Conservation (phyloP, 1,140 invertebrate genomes). For the Leptinotarsa lineolata region DNA sequence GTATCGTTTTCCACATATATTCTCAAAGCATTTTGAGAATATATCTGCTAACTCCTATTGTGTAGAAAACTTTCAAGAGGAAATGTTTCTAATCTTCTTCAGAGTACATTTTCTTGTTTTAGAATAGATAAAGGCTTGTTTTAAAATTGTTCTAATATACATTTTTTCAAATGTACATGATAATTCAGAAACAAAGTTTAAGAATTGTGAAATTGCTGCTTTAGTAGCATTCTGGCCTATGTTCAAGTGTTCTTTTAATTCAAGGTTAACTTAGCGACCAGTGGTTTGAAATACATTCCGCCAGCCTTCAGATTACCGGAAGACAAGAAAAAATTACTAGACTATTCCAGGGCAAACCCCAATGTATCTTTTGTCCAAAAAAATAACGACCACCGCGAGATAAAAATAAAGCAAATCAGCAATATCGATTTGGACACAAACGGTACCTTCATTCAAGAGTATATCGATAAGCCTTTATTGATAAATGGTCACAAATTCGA, state of each 20-base stretch:
- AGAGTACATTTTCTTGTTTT: no score
- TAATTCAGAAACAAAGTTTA: no score
- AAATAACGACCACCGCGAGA: slow-evolving; percentile 88
- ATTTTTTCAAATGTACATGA: no score
- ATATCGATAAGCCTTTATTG: slow-evolving; percentile 78
- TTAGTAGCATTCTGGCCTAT: no score
- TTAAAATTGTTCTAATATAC: no score
- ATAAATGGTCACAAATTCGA: slow-evolving; percentile 94
- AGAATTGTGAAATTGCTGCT: no score
- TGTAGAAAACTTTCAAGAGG: no score
- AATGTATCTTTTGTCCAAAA: slow-evolving; percentile 87
- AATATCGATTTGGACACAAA: slow-evolving; percentile 74
- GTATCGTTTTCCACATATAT: no score
- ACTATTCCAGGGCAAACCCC: slow-evolving; percentile 72
- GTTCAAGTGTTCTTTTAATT: neutral
- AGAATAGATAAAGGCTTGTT: no score
- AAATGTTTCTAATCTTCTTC: no score
- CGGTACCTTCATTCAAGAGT: slow-evolving; percentile 91
- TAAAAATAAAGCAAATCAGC: slow-evolving; percentile 72
- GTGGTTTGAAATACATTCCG: slow-evolving; percentile 76
- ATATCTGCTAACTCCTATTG: no score
- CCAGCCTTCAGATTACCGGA: slow-evolving; percentile 86
- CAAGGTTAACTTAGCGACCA: slow-evolving; percentile 88
- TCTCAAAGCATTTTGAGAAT: no score
- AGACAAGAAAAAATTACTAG: slow-evolving; percentile 72